These are phyloP conservation scores for Ellobium chinense DNA, from an alignment of 2,888 invertebrate species.

Conservation along the genomic window DNA sequence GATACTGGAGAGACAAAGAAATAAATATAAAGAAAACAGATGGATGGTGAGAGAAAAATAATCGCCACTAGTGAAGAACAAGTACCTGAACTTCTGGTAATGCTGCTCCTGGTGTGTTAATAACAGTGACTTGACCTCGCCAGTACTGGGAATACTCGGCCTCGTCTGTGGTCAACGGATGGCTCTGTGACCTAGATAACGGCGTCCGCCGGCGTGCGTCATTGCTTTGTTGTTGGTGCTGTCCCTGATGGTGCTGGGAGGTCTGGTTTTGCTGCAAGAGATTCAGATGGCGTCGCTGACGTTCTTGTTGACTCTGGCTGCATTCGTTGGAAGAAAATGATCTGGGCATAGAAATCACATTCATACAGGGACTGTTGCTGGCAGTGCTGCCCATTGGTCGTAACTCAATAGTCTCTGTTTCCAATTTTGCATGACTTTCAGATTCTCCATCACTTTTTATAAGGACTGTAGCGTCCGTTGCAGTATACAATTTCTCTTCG, in stretches of 20 bases:
- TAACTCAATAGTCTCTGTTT: background rate
- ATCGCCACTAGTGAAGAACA: background rate
- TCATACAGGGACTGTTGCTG: background rate
- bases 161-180: slow-evolving; percentile 12
- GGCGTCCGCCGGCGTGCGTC: background rate
- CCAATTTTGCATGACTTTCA: too few relatives aligned
- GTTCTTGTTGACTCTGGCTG: background rate
- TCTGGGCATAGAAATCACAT: background rate
- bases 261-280: too few relatives aligned
- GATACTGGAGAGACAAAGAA: background rate
- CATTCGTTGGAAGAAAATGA: slow-evolving; percentile 12
- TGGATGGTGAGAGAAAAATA: background rate
- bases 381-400: background rate
- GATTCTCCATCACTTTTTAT: too few relatives aligned
- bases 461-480: too few relatives aligned
- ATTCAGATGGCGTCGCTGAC: background rate
- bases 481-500: too few relatives aligned
- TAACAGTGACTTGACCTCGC: slow-evolving; percentile 34
- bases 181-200: slow-evolving; percentile 16
- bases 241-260: background rate
- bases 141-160: slow-evolving; percentile 31
- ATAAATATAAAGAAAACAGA: background rate
- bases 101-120: background rate
- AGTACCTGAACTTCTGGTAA: background rate
- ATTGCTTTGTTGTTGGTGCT: background rate